Conservation (phyloP, 2,888 invertebrate species). For the Diloba caeruleocephala region DNA sequence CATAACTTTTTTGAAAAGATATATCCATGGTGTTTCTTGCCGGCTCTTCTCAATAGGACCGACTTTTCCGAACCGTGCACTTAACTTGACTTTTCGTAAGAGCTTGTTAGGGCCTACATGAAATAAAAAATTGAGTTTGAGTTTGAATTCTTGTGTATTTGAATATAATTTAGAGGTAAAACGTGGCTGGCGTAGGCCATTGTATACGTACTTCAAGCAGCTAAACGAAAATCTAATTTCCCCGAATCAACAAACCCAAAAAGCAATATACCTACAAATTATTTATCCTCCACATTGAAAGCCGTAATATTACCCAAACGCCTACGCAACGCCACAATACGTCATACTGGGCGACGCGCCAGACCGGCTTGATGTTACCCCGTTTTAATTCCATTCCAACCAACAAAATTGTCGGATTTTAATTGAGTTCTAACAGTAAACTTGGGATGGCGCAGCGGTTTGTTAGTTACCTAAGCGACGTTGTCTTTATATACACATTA, state of each 20-base stretch:
- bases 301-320: slow-evolving; percentile 38
- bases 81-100: too few relatives aligned
- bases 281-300: slow-evolving; percentile 40
- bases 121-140: too few relatives aligned
- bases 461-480: slow-evolving; percentile 74
- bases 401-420: slow-evolving; percentile 80
- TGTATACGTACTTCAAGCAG: slow-evolving; percentile 12
- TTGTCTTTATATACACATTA: slow-evolving; percentile 54
- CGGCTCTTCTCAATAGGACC: too few relatives aligned
- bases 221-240: slow-evolving; percentile 25
- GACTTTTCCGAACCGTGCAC: too few relatives aligned
- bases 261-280: slow-evolving; percentile 40
- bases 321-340: slow-evolving; percentile 34
- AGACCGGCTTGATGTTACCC: slow-evolving; percentile 66
- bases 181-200: slow-evolving; percentile 1
- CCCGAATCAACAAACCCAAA: slow-evolving; percentile 30
- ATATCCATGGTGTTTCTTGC: too few relatives aligned
- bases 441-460: slow-evolving; percentile 68
- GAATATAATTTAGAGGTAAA: too few relatives aligned
- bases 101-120: too few relatives aligned
- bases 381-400: slow-evolving; percentile 82
- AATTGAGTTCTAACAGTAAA: slow-evolving; percentile 81
- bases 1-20: too few relatives aligned
- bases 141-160: too few relatives aligned
- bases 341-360: slow-evolving; percentile 59